Evolutionary conservation across 2,888 invertebrate genomes (phyloP).

Genomic region (Callimorpha dominula): DNA sequence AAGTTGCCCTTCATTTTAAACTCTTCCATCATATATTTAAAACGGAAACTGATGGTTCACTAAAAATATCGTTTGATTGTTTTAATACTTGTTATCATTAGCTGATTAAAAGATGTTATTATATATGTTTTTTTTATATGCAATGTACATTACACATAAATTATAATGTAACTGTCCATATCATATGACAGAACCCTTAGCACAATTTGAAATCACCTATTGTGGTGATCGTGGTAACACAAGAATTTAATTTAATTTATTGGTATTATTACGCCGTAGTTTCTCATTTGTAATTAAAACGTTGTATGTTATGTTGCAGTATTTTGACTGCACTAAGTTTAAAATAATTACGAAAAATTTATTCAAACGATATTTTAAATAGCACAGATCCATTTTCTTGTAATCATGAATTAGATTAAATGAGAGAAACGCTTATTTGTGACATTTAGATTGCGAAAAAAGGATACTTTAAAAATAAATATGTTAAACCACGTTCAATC

Average conservation of each 20-base stretch:
- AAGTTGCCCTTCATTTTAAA: too few species aligned
- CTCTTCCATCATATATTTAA: too few species aligned
- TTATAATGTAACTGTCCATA: too few species aligned
- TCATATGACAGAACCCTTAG: background rate
- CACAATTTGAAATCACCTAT: constrained; percentile 29
- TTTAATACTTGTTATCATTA: too few species aligned
- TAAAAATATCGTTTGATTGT: too few species aligned
- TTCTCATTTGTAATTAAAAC: constrained; percentile 36
- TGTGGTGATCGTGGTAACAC: constrained; percentile 20
- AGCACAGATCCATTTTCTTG: background rate
- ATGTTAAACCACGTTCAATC: too few species aligned
- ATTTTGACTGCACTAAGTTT: constrained; percentile 17
- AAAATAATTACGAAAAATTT: background rate
- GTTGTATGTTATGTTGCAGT: constrained; percentile 17
- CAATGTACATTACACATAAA: too few species aligned
- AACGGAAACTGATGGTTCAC: too few species aligned
- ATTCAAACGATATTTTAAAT: background rate
- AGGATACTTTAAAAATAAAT: too few species aligned
- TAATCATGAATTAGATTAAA: background rate
- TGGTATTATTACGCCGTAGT: constrained; percentile 32
- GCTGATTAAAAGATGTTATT: too few species aligned
- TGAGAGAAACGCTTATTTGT: too few species aligned
- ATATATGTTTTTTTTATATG: background rate
- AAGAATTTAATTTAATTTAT: constrained; percentile 54
- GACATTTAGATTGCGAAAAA: too few species aligned